A percentile compares a stretch with the other conserved stretches of the same genome.
phyloP scores from a whole-genome alignment of 2,797 vertebrate genomes.

The Ctenosaura bakeri region DNA sequence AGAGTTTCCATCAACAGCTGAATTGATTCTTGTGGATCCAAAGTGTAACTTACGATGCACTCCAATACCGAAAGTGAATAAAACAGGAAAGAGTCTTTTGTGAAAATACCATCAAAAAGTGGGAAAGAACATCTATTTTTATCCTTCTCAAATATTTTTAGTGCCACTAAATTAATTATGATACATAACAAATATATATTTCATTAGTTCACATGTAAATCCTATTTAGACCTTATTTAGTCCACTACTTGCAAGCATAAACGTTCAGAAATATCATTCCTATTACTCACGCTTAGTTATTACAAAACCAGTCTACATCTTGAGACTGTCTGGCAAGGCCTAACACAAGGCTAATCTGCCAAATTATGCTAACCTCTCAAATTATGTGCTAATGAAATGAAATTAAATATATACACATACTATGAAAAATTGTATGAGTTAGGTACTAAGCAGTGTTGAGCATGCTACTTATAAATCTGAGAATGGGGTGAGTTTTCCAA shows the following conservation, averaged over 20 bases:
- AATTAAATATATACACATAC: not conserved
- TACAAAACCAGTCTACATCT: not conserved
- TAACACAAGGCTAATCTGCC: not conserved
- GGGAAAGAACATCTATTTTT: constrained; percentile 55
- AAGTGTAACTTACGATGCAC: no score
- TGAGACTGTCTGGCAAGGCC: not conserved
- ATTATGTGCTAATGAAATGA: not conserved
- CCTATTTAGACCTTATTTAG: constrained; percentile 58
- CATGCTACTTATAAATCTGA: no score
- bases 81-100: not conserved
- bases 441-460: not conserved
- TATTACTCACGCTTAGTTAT: rapidly evolving
- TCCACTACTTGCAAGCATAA: constrained; percentile 49
- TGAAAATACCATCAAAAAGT: constrained; percentile 49
- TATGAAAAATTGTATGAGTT: not conserved
- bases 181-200: constrained; percentile 67
- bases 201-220: constrained; percentile 57
- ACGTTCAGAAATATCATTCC: rapidly evolving
- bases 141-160: constrained; percentile 67
- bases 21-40: no score
- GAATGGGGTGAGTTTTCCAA: no score
- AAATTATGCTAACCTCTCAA: not conserved
- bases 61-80: no score
- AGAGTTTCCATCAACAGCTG: no score
- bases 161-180: constrained; percentile 39